Conservation (phyloP, 2,113 vertebrate genomes). For the Lagopus leucura region DNA sequence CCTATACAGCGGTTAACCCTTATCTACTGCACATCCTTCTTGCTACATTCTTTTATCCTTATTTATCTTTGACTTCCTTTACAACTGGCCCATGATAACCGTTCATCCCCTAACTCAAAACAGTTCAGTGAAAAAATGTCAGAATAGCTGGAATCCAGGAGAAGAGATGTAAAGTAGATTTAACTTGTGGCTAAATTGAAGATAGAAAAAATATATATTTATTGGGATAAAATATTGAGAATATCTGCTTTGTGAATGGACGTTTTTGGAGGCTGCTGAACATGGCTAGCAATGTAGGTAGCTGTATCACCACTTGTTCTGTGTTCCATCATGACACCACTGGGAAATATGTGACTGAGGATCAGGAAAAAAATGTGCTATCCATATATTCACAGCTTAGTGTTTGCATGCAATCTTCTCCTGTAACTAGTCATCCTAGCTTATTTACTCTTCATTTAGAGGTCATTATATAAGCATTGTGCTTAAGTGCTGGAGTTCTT, state of each 20-base stretch:
- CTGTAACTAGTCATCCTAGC: background rate
- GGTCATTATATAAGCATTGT: background rate
- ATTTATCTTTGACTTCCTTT: too few relatives aligned
- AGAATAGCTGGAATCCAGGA: background rate
- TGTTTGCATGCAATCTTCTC: background rate
- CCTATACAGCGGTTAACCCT: too few relatives aligned
- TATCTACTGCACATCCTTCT: too few relatives aligned
- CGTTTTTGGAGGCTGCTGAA: background rate
- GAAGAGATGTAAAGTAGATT: background rate
- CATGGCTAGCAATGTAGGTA: fast-evolving
- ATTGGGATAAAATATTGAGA: background rate
- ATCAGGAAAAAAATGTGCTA: background rate
- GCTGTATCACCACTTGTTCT: background rate
- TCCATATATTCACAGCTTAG: fast-evolving
- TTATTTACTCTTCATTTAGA: background rate
- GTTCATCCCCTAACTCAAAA: background rate
- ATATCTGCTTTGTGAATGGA: background rate
- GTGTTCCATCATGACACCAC: background rate
- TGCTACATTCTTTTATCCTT: too few relatives aligned
- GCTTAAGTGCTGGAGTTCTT: background rate
- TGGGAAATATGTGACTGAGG: background rate
- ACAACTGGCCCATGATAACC: too few relatives aligned
- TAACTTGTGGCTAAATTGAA: background rate
- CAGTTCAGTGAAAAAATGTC: background rate
- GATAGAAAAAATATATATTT: background rate